phyloP scores from a whole-genome alignment of 2,797 vertebrate genomes.

The Oreortyx pictus region DNA sequence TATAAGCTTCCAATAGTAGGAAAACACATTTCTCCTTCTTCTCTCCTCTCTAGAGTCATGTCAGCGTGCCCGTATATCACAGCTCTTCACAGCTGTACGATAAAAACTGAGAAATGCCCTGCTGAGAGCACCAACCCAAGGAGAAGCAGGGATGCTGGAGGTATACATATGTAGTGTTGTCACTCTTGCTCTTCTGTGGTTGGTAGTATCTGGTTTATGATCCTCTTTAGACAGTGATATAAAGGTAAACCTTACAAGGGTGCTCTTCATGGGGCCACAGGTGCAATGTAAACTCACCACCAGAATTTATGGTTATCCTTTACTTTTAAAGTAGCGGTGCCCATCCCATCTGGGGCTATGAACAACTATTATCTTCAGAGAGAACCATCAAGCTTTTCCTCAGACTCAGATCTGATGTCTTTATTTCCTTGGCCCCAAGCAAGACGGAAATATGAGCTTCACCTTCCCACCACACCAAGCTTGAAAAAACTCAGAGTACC shows the following conservation, averaged over 20 bases:
- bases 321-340: background rate
- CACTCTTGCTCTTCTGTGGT: background rate
- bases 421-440: background rate
- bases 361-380: background rate
- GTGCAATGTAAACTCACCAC: background rate
- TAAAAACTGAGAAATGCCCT: background rate
- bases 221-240: background rate
- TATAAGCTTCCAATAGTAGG: background rate
- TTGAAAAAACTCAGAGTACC: background rate
- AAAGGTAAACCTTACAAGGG: background rate
- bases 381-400: background rate
- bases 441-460: background rate
- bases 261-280: background rate
- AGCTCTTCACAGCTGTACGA: background rate
- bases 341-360: background rate
- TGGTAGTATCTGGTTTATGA: background rate
- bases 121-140: background rate
- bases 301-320: background rate
- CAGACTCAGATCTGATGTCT: background rate
- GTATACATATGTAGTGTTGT: background rate
- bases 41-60: background rate
- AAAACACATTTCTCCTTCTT: background rate
- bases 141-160: background rate
- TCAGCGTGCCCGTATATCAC: rapidly evolving
- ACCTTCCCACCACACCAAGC: background rate